Evolutionary conservation across 2,888 invertebrate species (phyloP), one percentile per base, ranked within the genome.

Genomic region (Acleris holmiana): DNA sequence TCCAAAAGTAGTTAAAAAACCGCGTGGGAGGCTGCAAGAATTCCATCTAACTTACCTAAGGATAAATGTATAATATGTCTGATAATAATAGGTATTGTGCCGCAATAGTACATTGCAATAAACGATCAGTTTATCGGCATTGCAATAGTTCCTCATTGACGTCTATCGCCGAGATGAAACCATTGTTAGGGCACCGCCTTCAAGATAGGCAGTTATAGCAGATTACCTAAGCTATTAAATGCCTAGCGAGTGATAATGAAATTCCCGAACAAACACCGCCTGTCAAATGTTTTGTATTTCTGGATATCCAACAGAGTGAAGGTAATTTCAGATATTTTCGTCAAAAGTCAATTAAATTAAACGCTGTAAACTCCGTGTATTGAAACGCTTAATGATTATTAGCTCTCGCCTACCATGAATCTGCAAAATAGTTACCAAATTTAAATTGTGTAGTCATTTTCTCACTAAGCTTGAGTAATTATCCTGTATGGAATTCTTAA

Each of bases 121-220:
- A 58, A 59, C 25, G 44, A n/a, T 41, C 47, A 25, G 48, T 48
- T 29, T 58, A 64, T 64, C 53, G 48, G 40, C 25, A 48, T 44
- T 54, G 53, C 58, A 59, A 64, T 64, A 53, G 57, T 41, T 35
- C 53, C 63, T 53, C n/a, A 64, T 59, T 59, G 58, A 25, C 48
- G 53, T 46, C 47, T 35, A 29, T 55, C 21, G 44, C 13, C 13
- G 62, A 56, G 47, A 64, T 58, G 64, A 64, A n/a, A 47, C 48
- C 13, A 51, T 54, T 59, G 53, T 53, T 21, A 47, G 23, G 63
- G 53, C 40, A 23, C 29, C 46, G 57, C 46, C 62, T 51, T 29
- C 6, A 15, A 51, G 25, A 50, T 49, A 48, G 44, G 44, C 53
- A 25, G 21, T 41, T 53, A 15, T 46, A 46, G 46, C 48, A 57